Base-by-base conservation (phyloP, 1,140 invertebrate species). In the Lasaia peninsularis region DNA sequence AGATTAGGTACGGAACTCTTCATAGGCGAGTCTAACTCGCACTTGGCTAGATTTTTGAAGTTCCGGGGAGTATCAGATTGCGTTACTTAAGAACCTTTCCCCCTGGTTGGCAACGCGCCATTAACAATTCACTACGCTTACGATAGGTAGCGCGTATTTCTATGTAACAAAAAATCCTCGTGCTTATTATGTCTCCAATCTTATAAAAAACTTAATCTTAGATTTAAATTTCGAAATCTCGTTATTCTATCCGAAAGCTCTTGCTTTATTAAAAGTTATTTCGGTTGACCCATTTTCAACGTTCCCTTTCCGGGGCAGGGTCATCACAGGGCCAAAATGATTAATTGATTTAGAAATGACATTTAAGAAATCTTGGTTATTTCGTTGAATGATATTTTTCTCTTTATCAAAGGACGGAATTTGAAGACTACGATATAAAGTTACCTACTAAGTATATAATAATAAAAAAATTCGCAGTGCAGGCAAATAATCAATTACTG, bases 221-320 rank as follows among this genome's bases (percentile, higher is more conserved):
- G 18, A 20, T 18, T 44, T 28, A 28, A 28, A 11, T 44, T 44
- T 20, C 11, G 1, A 48, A n/a, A 8, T 10, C 4, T 44, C 4
- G 6, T 0, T 0, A 7, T 14, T 37, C 1, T 16, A 6, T 16
- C 16, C 35, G n/a, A 0, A 37, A 4, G 35, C 35, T 37, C 35
- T 37, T 37, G 35, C 12, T 37, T 37, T 18, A 20, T n/a, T 20
- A 20, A 20, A 48, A 48, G 18, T 3, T 5, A 48, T 11, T 48
- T 48, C n/a, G 37, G 20, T 48, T 48, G 40, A 48, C 40, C 40
- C 10, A 48, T 48, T 48, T 48, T 20, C 40, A 20, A 10, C 40
- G 20, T 48, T 48, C 20, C 40, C 40, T 48, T 48, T 48, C 20
- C 4, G 40, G 18, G 18, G 20, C 40, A 48, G 40, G 40, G 18